phyloP scores from a whole-genome alignment of 2,888 invertebrate species.

The Drosophila rellima region DNA sequence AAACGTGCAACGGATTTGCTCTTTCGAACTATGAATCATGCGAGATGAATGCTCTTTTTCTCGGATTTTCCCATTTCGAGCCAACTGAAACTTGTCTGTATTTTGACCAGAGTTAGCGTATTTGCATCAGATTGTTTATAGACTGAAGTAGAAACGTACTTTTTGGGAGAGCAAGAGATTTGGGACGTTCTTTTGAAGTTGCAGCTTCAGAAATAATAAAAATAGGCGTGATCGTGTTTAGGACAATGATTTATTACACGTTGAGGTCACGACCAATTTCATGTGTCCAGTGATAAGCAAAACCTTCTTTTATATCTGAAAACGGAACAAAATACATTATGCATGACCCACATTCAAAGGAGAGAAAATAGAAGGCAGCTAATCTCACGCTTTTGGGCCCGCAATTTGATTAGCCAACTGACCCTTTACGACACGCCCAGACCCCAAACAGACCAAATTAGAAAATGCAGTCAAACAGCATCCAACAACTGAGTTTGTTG shows the following conservation, averaged over 20 bases:
- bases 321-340: conserved; percentile 25
- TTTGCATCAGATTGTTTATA: neutral
- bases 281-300: conserved; percentile 11
- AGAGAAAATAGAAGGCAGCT: conserved; percentile 6
- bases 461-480: conserved; percentile 74
- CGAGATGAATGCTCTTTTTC: conserved; percentile 2
- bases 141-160: neutral
- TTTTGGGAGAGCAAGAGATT: neutral
- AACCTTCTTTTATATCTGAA: conserved; percentile 23
- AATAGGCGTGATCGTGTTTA: neutral
- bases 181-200: neutral
- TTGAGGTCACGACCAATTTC: conserved; percentile 9
- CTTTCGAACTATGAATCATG: conserved; percentile 37
- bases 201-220: no score
- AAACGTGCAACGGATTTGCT: conserved; percentile 25
- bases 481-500: conserved; percentile 42
- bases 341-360: conserved; percentile 38
- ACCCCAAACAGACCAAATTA: conserved; percentile 4
- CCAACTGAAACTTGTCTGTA: conserved; percentile 8
- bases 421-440: conserved; percentile 41
- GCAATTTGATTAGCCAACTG: conserved; percentile 64
- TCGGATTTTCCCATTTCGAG: conserved; percentile 9
- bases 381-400: conserved; percentile 38
- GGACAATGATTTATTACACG: conserved; percentile 18
- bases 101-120: neutral